phyloP scores from a whole-genome alignment of 37 sponge, comb jelly and placozoan species.

The Geodia barretti region DNA sequence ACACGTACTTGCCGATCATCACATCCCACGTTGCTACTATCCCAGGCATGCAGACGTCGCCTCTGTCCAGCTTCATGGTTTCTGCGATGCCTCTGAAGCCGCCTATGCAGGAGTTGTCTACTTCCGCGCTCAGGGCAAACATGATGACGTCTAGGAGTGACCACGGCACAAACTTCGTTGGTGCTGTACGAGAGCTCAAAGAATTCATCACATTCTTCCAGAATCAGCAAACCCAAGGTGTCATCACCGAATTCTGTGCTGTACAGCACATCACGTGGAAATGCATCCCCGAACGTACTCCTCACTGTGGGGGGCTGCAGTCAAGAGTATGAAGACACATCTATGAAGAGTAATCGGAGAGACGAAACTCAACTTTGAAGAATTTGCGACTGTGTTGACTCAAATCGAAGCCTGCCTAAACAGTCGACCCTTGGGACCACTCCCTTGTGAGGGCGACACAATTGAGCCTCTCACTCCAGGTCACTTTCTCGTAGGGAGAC shows the following conservation, averaged over 20 bases:
- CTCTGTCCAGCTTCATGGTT: background rate
- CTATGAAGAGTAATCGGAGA: slow-evolving; percentile 2
- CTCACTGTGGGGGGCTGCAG: slow-evolving; percentile 31
- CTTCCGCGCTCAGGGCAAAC: too few relatives aligned
- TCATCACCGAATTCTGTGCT: too few relatives aligned
- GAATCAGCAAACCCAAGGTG: too few relatives aligned
- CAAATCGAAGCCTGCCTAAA: slow-evolving; percentile 38
- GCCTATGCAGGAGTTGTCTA: slow-evolving; percentile 1
- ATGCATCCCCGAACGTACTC: slow-evolving; percentile 27
- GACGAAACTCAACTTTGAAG: slow-evolving; percentile 33
- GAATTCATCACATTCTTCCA: too few relatives aligned
- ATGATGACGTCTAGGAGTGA: too few relatives aligned
- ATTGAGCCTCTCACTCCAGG: slow-evolving; percentile 33
- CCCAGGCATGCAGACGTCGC: background rate
- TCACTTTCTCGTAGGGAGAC: slow-evolving; percentile 32
- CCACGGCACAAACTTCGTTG: too few relatives aligned
- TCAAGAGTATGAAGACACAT: slow-evolving; percentile 21
- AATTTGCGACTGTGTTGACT: slow-evolving; percentile 25
- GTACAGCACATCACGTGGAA: too few relatives aligned
- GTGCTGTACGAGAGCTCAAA: too few relatives aligned
- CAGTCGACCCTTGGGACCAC: slow-evolving; percentile 26
- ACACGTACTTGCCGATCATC: background rate
- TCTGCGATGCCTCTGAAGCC: background rate
- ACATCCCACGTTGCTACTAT: slow-evolving; percentile 2
- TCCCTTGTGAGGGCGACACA: slow-evolving; percentile 13